Evolutionary conservation across 2,113 vertebrate genomes (phyloP).

Genomic region (Solenodon paradoxus): DNA sequence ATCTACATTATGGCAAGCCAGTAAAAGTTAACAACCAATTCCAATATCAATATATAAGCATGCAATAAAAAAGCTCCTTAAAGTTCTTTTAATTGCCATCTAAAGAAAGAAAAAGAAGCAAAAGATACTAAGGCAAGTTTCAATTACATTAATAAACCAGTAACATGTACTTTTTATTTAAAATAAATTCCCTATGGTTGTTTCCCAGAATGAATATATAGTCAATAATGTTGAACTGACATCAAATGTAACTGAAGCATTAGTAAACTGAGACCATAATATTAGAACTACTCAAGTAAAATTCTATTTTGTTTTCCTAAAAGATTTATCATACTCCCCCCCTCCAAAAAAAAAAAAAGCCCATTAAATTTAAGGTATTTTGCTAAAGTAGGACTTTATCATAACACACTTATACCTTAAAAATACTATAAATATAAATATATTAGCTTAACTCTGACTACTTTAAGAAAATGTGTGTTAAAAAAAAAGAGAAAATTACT

Average conservation of each 20-base stretch:
- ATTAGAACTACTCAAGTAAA: constrained; percentile 21
- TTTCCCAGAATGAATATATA: constrained; percentile 48
- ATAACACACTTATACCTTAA: background rate
- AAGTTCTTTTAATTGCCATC: constrained; percentile 21
- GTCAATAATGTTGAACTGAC: constrained; percentile 12
- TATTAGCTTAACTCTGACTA: constrained; percentile 6
- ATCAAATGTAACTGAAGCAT: constrained; percentile 61
- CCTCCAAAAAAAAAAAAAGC: constrained; percentile 53
- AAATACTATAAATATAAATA: constrained; percentile 27
- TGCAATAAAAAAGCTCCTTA: constrained; percentile 50
- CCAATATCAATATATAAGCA: constrained; percentile 22
- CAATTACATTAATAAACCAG: constrained; percentile 35
- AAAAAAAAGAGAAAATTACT: background rate
- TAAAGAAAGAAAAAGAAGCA: background rate
- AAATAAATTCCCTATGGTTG: constrained; percentile 46
- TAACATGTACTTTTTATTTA: background rate
- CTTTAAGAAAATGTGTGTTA: constrained; percentile 27
- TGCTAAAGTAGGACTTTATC: constrained; percentile 63
- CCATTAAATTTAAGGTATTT: constrained; percentile 15
- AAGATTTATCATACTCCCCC: constrained; percentile 51
- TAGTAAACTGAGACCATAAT: constrained; percentile 31
- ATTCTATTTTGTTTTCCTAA: constrained; percentile 27
- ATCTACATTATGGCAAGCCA: constrained; percentile 19
- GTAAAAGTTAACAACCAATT: constrained; percentile 39
- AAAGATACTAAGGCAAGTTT: constrained; percentile 7